phyloP scores from a whole-genome alignment of 1,140 invertebrate species.

The Dendroctonus valens region DNA sequence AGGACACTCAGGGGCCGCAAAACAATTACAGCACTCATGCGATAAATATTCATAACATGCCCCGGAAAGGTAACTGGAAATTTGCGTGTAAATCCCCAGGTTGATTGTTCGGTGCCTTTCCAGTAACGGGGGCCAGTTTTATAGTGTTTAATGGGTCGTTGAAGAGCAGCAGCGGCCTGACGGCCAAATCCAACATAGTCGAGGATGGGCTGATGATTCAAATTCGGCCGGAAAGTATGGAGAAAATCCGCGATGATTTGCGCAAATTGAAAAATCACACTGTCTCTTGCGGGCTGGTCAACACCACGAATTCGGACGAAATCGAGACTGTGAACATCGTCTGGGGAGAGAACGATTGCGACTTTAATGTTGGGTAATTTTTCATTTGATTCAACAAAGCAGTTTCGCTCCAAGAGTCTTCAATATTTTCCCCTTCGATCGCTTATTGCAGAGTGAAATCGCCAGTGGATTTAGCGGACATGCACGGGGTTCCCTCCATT shows the following conservation, averaged over 20 bases:
- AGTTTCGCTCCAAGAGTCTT: no score
- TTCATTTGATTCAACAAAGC: no score
- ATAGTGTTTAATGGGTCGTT: conserved; percentile 86
- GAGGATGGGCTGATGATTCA: conserved; percentile 91
- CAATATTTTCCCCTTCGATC: neutral
- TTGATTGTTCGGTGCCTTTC: conserved; percentile 18
- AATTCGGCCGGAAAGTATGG: conserved; percentile 78
- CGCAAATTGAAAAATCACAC: conserved; percentile 76
- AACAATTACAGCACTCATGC: conserved; percentile 78
- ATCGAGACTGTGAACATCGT: conserved; percentile 67
- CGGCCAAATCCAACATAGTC: conserved; percentile 83
- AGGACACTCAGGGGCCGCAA: conserved; percentile 64
- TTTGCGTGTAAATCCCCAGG: neutral
- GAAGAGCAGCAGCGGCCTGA: conserved; percentile 76
- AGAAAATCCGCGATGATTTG: conserved; percentile 69
- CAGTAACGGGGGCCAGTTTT: conserved; percentile 86
- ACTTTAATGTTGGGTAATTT: conserved; percentile 76
- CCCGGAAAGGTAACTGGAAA: conserved; percentile 64
- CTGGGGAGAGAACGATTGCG: conserved; percentile 77
- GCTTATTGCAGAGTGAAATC: conserved; percentile 67
- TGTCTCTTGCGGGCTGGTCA: conserved; percentile 70
- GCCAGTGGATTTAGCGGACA: conserved; percentile 69
- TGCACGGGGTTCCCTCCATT: conserved; percentile 84
- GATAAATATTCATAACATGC: conserved; percentile 83
- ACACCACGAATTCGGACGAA: conserved; percentile 63